Conservation (phyloP, 2,113 vertebrate species). For the Natator depressus region DNA sequence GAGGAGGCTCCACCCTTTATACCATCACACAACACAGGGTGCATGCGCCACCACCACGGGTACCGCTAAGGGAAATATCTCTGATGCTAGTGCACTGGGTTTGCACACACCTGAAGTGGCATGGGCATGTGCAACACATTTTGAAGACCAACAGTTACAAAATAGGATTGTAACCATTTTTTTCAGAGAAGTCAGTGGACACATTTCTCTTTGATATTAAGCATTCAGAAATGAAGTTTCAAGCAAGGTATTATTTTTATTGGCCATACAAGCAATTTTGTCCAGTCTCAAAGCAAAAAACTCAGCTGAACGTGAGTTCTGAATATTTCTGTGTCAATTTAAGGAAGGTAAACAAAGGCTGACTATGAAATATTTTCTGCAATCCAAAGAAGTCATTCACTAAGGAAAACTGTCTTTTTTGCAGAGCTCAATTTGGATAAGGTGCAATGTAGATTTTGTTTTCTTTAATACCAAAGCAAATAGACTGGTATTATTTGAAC, state of each 20-base stretch:
- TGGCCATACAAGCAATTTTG: conserved; percentile 11
- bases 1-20: not conserved
- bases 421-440: not conserved
- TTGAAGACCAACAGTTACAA: not conserved
- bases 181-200: conserved; percentile 22
- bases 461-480: conserved; percentile 7
- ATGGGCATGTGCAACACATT: not conserved
- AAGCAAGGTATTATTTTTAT: conserved; percentile 20
- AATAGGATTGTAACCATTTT: not conserved
- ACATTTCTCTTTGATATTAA: conserved; percentile 24
- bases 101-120: not conserved
- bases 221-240: conserved; percentile 12
- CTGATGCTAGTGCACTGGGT: not conserved
- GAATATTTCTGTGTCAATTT: conserved; percentile 3
- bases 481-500: conserved; percentile 37
- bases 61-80: not conserved
- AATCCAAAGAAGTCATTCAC: not conserved
- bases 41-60: not conserved
- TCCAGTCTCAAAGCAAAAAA: conserved; percentile 50
- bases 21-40: not conserved
- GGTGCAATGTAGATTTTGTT: conserved; percentile 31
- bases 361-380: conserved; percentile 1
- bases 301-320: conserved; percentile 21
- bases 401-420: conserved; percentile 23
- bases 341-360: conserved; percentile 1